Conservation (phyloP, 2,888 invertebrate species). For the Stenotaenia linearis region DNA sequence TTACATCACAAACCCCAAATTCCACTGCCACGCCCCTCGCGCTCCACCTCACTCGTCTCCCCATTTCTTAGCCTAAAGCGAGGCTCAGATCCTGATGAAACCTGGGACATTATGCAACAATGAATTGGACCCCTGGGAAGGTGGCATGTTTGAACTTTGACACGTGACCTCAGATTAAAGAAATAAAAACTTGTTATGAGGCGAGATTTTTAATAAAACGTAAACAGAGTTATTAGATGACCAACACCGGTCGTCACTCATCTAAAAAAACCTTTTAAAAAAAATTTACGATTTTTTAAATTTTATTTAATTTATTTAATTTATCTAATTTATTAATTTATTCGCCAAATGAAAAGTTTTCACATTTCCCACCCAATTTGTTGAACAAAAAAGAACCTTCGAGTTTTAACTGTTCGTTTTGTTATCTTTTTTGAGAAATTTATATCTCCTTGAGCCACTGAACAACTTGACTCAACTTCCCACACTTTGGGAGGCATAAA, state of each 20-base stretch:
- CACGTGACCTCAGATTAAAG: not conserved
- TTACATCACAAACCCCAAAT: slow-evolving; percentile 6
- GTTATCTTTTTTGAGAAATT: not conserved
- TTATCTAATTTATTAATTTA: not conserved
- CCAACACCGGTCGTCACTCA: not conserved
- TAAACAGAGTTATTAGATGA: not conserved
- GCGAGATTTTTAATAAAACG: not conserved
- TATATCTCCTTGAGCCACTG: not conserved
- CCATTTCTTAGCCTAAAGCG: not conserved
- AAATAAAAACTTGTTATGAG: not conserved
- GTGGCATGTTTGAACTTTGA: not conserved
- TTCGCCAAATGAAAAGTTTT: not conserved
- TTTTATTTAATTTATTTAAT: too few relatives aligned
- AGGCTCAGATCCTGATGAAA: not conserved
- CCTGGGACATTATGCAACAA: not conserved
- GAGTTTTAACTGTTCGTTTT: not conserved
- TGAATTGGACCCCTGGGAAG: slow-evolving; percentile 4
- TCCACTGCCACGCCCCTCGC: not conserved
- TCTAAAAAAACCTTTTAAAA: not conserved
- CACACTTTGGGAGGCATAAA: not conserved
- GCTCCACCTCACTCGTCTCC: not conserved
- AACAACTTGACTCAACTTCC: not conserved
- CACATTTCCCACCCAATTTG: not conserved
- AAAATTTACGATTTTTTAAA: not conserved
- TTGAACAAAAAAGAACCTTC: not conserved